These are phyloP conservation scores for Parapsyche elsis DNA, from an alignment of 1,140 invertebrate genomes.

Conservation along the genomic window DNA sequence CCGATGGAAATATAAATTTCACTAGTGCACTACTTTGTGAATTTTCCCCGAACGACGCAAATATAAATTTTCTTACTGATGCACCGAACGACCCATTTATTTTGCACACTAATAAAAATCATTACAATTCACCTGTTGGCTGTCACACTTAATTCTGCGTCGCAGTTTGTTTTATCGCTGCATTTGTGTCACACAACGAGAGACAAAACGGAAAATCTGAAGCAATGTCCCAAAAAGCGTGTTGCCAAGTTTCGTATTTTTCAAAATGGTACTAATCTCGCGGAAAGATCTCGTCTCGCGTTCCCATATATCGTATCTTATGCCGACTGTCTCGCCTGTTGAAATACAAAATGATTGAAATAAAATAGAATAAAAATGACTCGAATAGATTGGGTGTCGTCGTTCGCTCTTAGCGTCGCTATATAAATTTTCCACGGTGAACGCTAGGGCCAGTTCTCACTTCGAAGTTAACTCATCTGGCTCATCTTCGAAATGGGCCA, in stretches of 20 bases:
- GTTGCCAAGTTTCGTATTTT: slow-evolving; percentile 14
- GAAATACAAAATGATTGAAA: too few relatives aligned
- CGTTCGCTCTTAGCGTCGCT: background rate
- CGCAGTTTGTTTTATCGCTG: background rate
- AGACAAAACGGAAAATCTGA: slow-evolving; percentile 8
- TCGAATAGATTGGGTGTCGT: background rate
- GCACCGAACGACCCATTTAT: too few relatives aligned
- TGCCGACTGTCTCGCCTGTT: background rate
- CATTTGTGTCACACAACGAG: background rate
- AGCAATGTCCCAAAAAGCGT: background rate
- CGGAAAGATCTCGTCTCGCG: background rate
- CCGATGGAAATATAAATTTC: too few relatives aligned
- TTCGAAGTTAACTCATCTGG: slow-evolving; percentile 13
- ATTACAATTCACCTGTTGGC: background rate
- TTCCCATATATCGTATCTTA: background rate
- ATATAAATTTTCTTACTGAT: too few relatives aligned
- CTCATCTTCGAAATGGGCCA: slow-evolving; percentile 28
- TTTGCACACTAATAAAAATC: background rate
- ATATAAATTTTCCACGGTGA: slow-evolving; percentile 23
- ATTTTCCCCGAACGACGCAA: too few relatives aligned
- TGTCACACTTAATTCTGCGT: background rate
- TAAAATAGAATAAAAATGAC: background rate
- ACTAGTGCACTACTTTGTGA: too few relatives aligned
- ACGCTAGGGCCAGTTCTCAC: slow-evolving; percentile 3
- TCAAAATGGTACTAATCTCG: background rate